These are phyloP conservation scores for Eumerus sabulonum DNA, from an alignment of 2,888 invertebrate species.

Conservation along the genomic window DNA sequence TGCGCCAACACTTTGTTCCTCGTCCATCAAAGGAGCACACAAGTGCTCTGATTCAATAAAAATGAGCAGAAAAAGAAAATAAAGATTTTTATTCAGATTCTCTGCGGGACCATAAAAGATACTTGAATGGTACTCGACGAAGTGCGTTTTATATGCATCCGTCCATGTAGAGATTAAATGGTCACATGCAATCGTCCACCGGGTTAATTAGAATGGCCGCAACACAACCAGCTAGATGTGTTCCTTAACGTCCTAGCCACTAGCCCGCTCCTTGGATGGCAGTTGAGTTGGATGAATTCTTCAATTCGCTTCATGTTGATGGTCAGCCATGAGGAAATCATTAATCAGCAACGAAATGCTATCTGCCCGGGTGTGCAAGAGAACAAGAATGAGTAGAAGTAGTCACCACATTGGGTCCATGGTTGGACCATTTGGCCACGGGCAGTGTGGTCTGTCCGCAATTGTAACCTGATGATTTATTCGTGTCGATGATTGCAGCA, in stretches of 20 bases:
- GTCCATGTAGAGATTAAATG: slow-evolving; percentile 25
- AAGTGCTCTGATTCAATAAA: slow-evolving; percentile 54
- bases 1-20: slow-evolving; percentile 9
- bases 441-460: slow-evolving; percentile 34
- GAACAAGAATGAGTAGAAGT: slow-evolving; percentile 29
- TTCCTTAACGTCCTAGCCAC: slow-evolving; percentile 7
- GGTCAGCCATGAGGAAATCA: slow-evolving; percentile 67
- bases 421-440: slow-evolving; percentile 50
- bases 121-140: neutral
- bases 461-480: slow-evolving; percentile 57
- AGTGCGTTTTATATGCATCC: slow-evolving; percentile 9
- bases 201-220: slow-evolving; percentile 52
- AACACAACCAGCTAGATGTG: neutral
- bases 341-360: slow-evolving; percentile 57
- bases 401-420: slow-evolving; percentile 3
- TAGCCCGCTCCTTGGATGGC: slow-evolving; percentile 24
- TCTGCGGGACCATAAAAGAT: neutral
- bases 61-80: slow-evolving; percentile 32
- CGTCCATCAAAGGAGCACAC: slow-evolving; percentile 49
- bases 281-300: slow-evolving; percentile 44
- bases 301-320: slow-evolving; percentile 53
- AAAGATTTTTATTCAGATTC: neutral
- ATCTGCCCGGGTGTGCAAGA: slow-evolving; percentile 19
- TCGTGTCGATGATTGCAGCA: slow-evolving; percentile 61
- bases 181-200: slow-evolving; percentile 21